Percentiles rank a stretch among this genome's conserved stretches.
Conservation (phyloP, 1,140 invertebrate genomes). For the Oedothorax gibbosus region DNA sequence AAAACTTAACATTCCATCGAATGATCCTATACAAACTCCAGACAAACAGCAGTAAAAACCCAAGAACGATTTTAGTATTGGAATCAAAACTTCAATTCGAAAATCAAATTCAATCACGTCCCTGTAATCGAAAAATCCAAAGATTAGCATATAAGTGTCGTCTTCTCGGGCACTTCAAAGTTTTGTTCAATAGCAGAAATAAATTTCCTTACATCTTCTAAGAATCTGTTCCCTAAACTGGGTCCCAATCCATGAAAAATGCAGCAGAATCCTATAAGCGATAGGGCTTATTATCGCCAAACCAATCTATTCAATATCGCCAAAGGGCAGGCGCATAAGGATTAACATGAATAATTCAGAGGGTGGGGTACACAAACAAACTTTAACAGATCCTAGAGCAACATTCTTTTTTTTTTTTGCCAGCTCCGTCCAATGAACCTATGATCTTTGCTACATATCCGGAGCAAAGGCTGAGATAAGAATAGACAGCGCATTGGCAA, state of each 20-base stretch:
- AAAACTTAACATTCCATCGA: too few relatives aligned
- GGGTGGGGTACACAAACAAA: neutral
- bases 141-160: too few relatives aligned
- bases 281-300: neutral
- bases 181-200: too few relatives aligned
- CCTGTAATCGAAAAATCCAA: too few relatives aligned
- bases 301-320: constrained; percentile 18
- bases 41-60: too few relatives aligned
- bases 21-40: too few relatives aligned
- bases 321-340: neutral
- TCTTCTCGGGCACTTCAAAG: too few relatives aligned
- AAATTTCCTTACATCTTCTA: too few relatives aligned
- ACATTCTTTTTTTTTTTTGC: neutral
- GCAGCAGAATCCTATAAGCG: neutral
- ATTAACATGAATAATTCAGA: constrained; percentile 4
- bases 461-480: neutral
- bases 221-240: neutral
- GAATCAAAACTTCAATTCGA: too few relatives aligned
- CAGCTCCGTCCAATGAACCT: neutral
- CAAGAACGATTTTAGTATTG: too few relatives aligned
- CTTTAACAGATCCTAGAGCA: neutral
- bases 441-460: neutral
- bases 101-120: too few relatives aligned
- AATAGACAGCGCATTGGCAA: neutral
- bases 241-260: constrained; percentile 12